Percentiles rank a stretch among this genome's conserved stretches.
These are phyloP conservation scores for Harpalus rubripes DNA, from an alignment of 2,888 invertebrate genomes.

Conservation along the genomic window DNA sequence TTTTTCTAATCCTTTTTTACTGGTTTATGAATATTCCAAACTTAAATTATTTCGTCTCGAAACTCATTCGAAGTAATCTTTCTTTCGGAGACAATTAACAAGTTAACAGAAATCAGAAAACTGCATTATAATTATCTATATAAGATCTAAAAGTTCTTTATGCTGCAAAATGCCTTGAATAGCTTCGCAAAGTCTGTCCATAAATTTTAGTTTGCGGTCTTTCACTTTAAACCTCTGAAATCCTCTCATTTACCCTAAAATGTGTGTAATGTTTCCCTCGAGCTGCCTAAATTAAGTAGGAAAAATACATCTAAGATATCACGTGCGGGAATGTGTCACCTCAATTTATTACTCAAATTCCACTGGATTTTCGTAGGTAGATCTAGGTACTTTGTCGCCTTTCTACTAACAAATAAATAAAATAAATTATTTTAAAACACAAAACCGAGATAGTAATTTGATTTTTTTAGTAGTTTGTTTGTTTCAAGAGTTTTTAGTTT, in stretches of 20 bases:
- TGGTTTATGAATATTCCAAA: not conserved
- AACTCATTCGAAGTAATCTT: not conserved
- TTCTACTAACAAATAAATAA: too few relatives aligned
- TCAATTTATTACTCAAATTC: conserved; percentile 16
- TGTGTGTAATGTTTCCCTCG: conserved; percentile 37
- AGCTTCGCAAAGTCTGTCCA: not conserved
- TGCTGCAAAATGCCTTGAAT: conserved; percentile 1
- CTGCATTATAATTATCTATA: conserved; percentile 10
- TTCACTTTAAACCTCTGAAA: conserved; percentile 38
- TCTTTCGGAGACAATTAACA: not conserved
- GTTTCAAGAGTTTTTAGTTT: too few relatives aligned
- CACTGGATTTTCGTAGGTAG: not conserved
- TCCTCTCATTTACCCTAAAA: conserved; percentile 44
- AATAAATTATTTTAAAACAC: too few relatives aligned
- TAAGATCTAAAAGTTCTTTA: conserved; percentile 13
- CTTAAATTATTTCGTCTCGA: not conserved
- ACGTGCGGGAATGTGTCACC: conserved; percentile 1
- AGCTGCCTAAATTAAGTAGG: conserved; percentile 13
- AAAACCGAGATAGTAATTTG: too few relatives aligned
- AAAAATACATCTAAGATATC: conserved; percentile 41
- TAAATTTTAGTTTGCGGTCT: conserved; percentile 39
- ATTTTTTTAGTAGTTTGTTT: too few relatives aligned
- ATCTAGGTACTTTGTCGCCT: not conserved
- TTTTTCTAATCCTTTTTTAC: not conserved
- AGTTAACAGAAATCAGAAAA: conserved; percentile 5